Conservation (phyloP, 1,140 invertebrate genomes). For the Papilio polyxenes region DNA sequence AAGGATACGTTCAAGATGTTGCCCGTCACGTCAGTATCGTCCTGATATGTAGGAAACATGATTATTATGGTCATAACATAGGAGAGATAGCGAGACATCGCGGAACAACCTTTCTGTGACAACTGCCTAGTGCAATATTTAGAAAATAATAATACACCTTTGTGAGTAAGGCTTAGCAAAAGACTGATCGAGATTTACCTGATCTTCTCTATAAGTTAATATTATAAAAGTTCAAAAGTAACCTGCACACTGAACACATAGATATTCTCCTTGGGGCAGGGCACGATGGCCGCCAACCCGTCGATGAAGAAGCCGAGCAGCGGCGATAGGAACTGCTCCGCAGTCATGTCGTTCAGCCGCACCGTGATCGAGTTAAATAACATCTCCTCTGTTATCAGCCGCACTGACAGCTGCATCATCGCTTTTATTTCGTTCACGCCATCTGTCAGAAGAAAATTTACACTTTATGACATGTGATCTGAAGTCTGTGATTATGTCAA, state of each 20-base stretch:
- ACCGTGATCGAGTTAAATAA: constrained; percentile 97
- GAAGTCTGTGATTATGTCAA: too few relatives aligned
- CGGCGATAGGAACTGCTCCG: constrained; percentile 95
- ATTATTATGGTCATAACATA: constrained; percentile 2
- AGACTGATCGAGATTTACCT: too few relatives aligned
- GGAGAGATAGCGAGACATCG: background rate
- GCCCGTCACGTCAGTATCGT: constrained; percentile 92
- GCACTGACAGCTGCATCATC: constrained; percentile 92
- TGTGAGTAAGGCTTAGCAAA: too few relatives aligned
- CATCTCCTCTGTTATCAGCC: constrained; percentile 97
- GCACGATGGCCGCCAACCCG: constrained; percentile 94
- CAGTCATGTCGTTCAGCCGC: constrained; percentile 95
- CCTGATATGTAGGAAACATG: constrained; percentile 71
- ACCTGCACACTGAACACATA: constrained; percentile 96
- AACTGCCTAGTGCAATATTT: too few relatives aligned
- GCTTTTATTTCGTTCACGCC: constrained; percentile 95
- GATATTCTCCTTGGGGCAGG: constrained; percentile 95
- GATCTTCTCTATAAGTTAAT: too few relatives aligned
- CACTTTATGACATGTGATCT: background rate
- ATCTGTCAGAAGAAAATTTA: constrained; percentile 80
- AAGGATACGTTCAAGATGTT: constrained; percentile 97
- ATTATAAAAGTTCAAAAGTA: constrained; percentile 40
- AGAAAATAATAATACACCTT: too few relatives aligned
- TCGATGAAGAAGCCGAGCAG: constrained; percentile 94
- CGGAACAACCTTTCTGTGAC: too few relatives aligned